phyloP scores from a whole-genome alignment of 2,888 invertebrate genomes.

The Bibio marci region DNA sequence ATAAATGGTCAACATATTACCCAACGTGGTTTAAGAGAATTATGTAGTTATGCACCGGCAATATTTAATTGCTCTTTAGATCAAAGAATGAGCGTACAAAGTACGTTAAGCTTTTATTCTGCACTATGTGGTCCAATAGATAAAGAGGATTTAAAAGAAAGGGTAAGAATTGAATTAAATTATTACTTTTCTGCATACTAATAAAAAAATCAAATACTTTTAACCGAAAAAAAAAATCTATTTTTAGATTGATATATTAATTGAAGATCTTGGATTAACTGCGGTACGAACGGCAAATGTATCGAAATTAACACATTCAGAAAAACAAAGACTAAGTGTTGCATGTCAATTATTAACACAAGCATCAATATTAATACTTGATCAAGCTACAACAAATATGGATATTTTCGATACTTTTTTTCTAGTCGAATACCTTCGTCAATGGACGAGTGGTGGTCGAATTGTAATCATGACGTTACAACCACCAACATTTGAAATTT shows the following conservation, averaged over 20 bases:
- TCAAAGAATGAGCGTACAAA: constrained; percentile 75
- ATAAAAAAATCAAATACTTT: constrained; percentile 3
- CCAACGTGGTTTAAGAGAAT: constrained; percentile 46
- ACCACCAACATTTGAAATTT: constrained; percentile 89
- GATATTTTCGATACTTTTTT: constrained; percentile 95
- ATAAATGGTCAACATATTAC: constrained; percentile 75
- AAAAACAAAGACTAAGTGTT: constrained; percentile 69
- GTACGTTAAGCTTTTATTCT: constrained; percentile 72
- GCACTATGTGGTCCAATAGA: constrained; percentile 36
- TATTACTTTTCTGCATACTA: background rate
- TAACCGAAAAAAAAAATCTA: constrained; percentile 1
- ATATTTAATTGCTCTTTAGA: constrained; percentile 25
- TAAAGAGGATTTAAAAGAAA: constrained; percentile 46
- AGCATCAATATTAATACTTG: constrained; percentile 70
- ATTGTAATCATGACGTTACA: constrained; percentile 82
- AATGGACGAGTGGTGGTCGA: constrained; percentile 59
- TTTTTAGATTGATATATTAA: constrained; percentile 64
- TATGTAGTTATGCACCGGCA: constrained; percentile 39
- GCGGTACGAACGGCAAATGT: constrained; percentile 79
- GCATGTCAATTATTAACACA: constrained; percentile 78
- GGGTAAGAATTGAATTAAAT: constrained; percentile 32
- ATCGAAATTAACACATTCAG: constrained; percentile 70
- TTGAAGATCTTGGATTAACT: constrained; percentile 81
- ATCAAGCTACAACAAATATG: constrained; percentile 49
- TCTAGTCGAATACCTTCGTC: constrained; percentile 79